Evolutionary conservation across 2,797 vertebrate genomes (phyloP).

Genomic region (Florisuga fusca): DNA sequence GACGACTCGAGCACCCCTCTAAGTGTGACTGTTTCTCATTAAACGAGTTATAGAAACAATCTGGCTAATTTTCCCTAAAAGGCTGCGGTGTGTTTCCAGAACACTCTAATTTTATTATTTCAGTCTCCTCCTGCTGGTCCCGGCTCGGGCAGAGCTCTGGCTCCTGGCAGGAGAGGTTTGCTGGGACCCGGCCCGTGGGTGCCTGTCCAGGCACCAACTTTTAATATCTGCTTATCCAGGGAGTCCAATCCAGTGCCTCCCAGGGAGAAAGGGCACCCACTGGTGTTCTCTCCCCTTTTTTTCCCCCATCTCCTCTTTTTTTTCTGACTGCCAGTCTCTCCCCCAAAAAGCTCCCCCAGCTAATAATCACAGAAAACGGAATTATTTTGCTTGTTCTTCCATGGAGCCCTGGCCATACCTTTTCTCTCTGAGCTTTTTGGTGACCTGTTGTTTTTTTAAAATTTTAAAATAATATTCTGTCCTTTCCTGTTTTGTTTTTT

Average conservation of each 20-base stretch:
- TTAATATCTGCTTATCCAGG: accelerated
- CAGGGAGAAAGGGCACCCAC: accelerated
- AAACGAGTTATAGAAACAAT: neutral
- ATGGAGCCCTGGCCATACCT: accelerated
- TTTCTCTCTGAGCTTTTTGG: neutral
- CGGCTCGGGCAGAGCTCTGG: neutral
- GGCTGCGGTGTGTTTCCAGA: neutral
- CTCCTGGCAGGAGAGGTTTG: neutral
- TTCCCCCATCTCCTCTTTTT: neutral
- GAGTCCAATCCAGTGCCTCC: neutral
- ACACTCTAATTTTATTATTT: neutral
- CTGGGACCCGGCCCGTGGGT: neutral
- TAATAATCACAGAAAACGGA: neutral
- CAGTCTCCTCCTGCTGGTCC: neutral
- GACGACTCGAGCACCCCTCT: neutral
- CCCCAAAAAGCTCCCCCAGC: neutral
- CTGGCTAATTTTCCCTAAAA: conserved; percentile 16
- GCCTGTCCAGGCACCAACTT: neutral
- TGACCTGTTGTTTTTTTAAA: neutral
- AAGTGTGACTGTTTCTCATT: neutral
- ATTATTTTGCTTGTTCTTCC: neutral
- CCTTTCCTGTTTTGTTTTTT: neutral
- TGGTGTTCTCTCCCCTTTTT: too few species aligned
- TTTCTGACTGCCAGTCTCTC: neutral
- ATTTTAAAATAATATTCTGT: neutral